Percentiles rank a stretch among this genome's conserved stretches.
These are phyloP conservation scores for Phortica magna DNA, from an alignment of 2,888 invertebrate genomes.

Conservation along the genomic window DNA sequence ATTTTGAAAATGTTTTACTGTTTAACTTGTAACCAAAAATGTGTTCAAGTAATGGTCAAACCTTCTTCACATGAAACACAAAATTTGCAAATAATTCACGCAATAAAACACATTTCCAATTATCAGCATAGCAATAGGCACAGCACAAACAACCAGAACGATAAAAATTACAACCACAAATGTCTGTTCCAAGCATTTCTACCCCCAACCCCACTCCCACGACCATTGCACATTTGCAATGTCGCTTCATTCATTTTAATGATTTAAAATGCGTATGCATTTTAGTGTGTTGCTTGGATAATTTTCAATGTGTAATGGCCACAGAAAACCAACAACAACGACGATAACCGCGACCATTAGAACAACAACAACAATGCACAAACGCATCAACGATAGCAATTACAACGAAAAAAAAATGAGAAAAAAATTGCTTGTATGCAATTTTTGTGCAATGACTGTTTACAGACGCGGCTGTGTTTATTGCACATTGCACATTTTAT, in stretches of 20 bases:
- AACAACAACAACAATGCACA: constrained; percentile 31
- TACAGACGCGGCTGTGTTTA: constrained; percentile 38
- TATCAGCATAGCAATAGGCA: background rate
- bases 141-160: background rate
- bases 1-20: no score
- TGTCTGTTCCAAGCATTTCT: background rate
- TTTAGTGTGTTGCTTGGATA: constrained; percentile 48
- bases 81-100: background rate
- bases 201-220: background rate
- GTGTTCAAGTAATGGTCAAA: no score
- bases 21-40: no score
- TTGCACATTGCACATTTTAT: constrained; percentile 56
- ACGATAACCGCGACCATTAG: constrained; percentile 33
- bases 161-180: background rate
- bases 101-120: background rate
- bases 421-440: constrained; percentile 8
- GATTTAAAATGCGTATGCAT: constrained; percentile 66
- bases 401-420: background rate
- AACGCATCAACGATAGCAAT: constrained; percentile 21
- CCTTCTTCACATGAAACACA: background rate
- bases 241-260: constrained; percentile 45
- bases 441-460: constrained; percentile 57
- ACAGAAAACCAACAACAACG: constrained; percentile 41
- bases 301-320: constrained; percentile 15
- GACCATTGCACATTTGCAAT: background rate